Evolutionary conservation across 2,888 invertebrate genomes (phyloP), one percentile per base, ranked within the genome.

Genomic region (Parelbella ahira): DNA sequence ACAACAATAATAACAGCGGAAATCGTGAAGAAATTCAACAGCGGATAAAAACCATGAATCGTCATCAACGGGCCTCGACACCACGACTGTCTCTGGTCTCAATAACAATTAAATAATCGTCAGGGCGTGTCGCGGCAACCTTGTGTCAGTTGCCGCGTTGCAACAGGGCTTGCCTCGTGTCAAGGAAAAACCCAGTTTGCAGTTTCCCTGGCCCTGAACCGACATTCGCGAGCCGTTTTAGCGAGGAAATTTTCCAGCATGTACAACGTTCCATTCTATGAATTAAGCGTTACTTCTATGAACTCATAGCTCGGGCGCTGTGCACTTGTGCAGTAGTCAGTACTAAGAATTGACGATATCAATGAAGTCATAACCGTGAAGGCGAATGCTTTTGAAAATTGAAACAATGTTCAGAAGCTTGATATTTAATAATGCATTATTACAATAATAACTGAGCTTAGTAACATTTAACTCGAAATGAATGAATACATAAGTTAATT

Each of bases 21-120:
- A n/a, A n/a, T n/a, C n/a, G n/a, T n/a, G n/a, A n/a, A n/a, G n/a
- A n/a, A n/a, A n/a, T n/a, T n/a, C n/a, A n/a, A 27, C 21, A 5
- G 13, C 28, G 21, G 27, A 37, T 20, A 8, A 33, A 27, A 25
- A 33, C 20, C 10, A n/a, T 10, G 15, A 20, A 15, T 42, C 24
- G 28, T 45, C 45, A 36, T 23, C 33, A 11, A n/a, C 18, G 15
- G 18, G 10, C 24, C 33, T 39, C 32, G 21, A 23, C 18, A 15
- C 12, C 4, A 28, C 45, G 29, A 32, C 37, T 66, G 60, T 79
- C 72, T 70, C 63, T 66, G 68, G 68, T 74, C 80, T 79, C 74
- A 83, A 79, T 80, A 79, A 82, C 79, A 84, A 83, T 84, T 83
- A 82, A 81, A 83, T 82, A 83, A 83, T 78, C 71, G 81, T 68